These are phyloP conservation scores for Tortricodes alternella DNA, from an alignment of 2,888 invertebrate genomes.

Conservation along the genomic window DNA sequence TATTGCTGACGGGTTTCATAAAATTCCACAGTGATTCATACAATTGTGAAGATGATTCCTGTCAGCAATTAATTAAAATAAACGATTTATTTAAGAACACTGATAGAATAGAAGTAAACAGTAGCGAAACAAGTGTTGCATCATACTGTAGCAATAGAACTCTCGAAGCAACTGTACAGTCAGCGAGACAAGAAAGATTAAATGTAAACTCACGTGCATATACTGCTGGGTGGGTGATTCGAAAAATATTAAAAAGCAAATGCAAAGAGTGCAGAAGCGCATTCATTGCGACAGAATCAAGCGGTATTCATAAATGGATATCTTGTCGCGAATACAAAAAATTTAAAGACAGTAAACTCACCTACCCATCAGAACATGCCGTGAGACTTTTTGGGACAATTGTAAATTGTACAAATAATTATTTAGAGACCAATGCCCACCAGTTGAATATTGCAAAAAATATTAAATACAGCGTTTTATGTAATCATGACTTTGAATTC, in stretches of 20 bases:
- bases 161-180: neutral
- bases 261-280: neutral
- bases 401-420: neutral
- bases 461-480: neutral
- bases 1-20: slow-evolving; percentile 37
- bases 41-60: slow-evolving; percentile 37
- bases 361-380: slow-evolving; percentile 1
- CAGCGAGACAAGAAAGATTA: neutral
- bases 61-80: slow-evolving; percentile 27
- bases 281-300: neutral
- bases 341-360: neutral
- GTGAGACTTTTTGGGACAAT: neutral
- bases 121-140: neutral
- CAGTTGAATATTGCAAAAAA: neutral
- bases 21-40: slow-evolving; percentile 33
- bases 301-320: slow-evolving; percentile 5
- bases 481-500: neutral
- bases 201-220: slow-evolving; percentile 2
- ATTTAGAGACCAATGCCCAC: neutral
- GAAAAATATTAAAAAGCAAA: neutral
- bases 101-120: too few species aligned
- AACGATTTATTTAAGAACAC: slow-evolving; percentile 5
- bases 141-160: neutral
- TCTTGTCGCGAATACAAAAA: neutral
- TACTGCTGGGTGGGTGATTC: slow-evolving; percentile 1